A percentile compares a stretch with the other conserved stretches of the same genome.
These are phyloP conservation scores for Stegana nigrithorax DNA, from an alignment of 2,888 invertebrate species.

Conservation along the genomic window DNA sequence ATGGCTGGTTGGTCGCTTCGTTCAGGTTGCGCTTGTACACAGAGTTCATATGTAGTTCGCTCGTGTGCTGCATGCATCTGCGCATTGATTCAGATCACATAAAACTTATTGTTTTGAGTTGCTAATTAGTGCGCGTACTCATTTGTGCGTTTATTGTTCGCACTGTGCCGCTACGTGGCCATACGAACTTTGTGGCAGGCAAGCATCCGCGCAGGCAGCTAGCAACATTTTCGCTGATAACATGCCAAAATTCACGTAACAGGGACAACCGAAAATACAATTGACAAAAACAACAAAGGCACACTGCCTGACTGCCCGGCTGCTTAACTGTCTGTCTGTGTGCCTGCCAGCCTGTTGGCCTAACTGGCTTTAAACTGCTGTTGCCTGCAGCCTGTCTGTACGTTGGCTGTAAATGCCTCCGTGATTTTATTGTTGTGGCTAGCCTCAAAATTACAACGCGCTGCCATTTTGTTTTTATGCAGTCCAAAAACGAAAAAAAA, in stretches of 20 bases:
- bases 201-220: neutral
- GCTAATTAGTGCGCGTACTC: conserved; percentile 35
- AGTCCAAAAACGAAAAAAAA: neutral
- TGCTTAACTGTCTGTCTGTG: too few relatives aligned
- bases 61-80: neutral
- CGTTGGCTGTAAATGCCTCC: neutral
- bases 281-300: neutral
- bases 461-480: too few relatives aligned
- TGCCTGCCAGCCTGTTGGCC: too few relatives aligned
- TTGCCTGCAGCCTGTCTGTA: neutral
- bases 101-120: conserved; percentile 32
- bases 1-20: neutral
- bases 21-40: neutral
- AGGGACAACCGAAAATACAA: conserved; percentile 14
- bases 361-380: neutral
- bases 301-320: too few relatives aligned
- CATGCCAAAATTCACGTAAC: conserved; percentile 4
- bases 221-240: conserved; percentile 1
- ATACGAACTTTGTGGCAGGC: neutral
- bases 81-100: conserved; percentile 38
- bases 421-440: conserved; percentile 8
- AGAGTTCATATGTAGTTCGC: neutral
- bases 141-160: conserved; percentile 5
- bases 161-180: neutral
- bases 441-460: conserved; percentile 10